These are phyloP conservation scores for Lanius collurio DNA, from an alignment of 2,113 vertebrate species.

Conservation along the genomic window DNA sequence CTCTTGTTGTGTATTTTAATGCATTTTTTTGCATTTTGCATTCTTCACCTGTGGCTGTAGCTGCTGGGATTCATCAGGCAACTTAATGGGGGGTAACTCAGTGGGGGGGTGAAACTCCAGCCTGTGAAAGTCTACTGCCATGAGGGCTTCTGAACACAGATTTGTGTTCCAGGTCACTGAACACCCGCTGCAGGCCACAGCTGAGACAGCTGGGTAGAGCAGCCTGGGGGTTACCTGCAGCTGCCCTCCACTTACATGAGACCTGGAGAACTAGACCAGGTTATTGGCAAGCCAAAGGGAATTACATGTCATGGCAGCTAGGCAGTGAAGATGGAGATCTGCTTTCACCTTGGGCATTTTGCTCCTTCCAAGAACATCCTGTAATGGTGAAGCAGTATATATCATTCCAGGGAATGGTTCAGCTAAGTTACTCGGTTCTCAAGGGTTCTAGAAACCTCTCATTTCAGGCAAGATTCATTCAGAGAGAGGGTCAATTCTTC, in stretches of 20 bases:
- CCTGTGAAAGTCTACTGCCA: neutral
- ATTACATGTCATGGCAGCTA: neutral
- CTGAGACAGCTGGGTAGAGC: neutral
- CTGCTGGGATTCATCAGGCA: neutral
- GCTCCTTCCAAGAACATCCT: neutral
- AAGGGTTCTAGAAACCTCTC: neutral
- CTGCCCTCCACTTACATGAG: neutral
- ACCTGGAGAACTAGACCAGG: neutral
- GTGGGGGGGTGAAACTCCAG: neutral
- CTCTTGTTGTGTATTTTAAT: neutral
- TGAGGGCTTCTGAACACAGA: neutral
- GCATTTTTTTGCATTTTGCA: neutral
- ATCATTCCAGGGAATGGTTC: neutral
- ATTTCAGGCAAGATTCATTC: neutral
- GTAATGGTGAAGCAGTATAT: neutral
- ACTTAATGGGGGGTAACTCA: neutral
- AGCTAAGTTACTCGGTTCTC: neutral
- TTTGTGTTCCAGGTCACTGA: neutral
- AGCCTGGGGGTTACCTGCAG: neutral
- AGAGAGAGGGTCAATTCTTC: neutral
- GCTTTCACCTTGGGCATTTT: neutral
- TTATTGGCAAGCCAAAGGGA: neutral
- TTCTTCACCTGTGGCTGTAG: neutral
- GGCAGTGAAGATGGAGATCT: neutral
- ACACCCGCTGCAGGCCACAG: accelerated